Evolutionary conservation across 2,797 vertebrate genomes (phyloP), one percentile per base, ranked within the genome.

Genomic region (Onychomys torridus): DNA sequence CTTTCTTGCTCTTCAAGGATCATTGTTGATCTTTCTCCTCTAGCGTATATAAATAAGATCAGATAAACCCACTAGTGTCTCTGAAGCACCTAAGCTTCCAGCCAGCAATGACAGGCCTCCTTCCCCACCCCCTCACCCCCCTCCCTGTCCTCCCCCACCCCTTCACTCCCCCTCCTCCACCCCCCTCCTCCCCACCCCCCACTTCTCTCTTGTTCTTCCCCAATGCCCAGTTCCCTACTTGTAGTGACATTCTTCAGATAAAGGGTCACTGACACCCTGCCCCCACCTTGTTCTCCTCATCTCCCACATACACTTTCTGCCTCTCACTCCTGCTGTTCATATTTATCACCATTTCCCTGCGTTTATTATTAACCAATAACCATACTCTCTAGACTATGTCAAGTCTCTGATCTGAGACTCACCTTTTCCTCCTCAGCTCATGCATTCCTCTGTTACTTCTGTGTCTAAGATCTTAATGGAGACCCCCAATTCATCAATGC

Each of bases 31-130:
- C 43, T 83, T 29, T 52, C 7, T 2, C n/a, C 21, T 12, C 1
- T 52, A 73, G 19, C 57, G 37, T 25, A 43, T 52, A 37, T 49
- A 79, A 34, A 19, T 5, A 59, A 52, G 61, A 67, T 4, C 57
- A 32, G 29, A 25, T 2, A 82, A 27, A 40, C 49, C 32, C 5
- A 9, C 16, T 8, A 43, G 59, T 16, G 14, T 34, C 16, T 52
- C 40, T 43, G 29, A 52, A 71, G 17, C 63, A 19, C 4, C 17
- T n/a, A 6, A 59, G 9, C 6, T 9, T 21, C 29, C 79, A 16
- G 19, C 0, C 0, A 49, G 86, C 57, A 81, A 13, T 10, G 27
- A 40, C 69, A 3, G 16, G 55, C 19, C 6, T 59, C 1, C 0
- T 46, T 75, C 37, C 19, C 34, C 46, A 32, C 7, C 19, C 32